These are phyloP conservation scores for Cebidichthys violaceus DNA, from an alignment of 2,113 vertebrate genomes.

Conservation along the genomic window DNA sequence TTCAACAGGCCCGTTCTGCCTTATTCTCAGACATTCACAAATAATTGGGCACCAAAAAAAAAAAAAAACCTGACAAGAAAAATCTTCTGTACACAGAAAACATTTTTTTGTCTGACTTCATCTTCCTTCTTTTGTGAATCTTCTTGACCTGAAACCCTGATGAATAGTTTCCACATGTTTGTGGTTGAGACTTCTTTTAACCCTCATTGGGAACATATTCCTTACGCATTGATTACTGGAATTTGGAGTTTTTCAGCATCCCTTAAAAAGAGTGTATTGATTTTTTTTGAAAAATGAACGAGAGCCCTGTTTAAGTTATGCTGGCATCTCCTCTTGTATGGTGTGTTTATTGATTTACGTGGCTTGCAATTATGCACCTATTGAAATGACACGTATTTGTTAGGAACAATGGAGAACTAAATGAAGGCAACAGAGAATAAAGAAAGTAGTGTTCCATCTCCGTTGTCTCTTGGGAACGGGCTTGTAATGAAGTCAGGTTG, in stretches of 20 bases:
- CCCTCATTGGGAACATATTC: slow-evolving; percentile 59
- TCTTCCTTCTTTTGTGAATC: neutral
- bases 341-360: slow-evolving; percentile 68
- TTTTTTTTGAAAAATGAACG: slow-evolving; percentile 72
- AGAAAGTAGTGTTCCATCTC: slow-evolving; percentile 13
- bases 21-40: slow-evolving; percentile 48
- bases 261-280: slow-evolving; percentile 71
- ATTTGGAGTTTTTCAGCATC: slow-evolving; percentile 65
- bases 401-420: slow-evolving; percentile 36
- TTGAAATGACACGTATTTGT: slow-evolving; percentile 67
- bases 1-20: slow-evolving; percentile 20
- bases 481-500: neutral
- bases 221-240: slow-evolving; percentile 75
- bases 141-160: neutral
- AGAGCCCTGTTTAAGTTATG: slow-evolving; percentile 49
- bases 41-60: slow-evolving; percentile 37
- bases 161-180: slow-evolving; percentile 39
- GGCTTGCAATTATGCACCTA: slow-evolving; percentile 61
- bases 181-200: slow-evolving; percentile 50
- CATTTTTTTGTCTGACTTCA: slow-evolving; percentile 20
- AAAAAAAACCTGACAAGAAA: neutral
- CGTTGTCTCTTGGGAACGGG: neutral
- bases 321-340: slow-evolving; percentile 36
- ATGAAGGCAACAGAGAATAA: slow-evolving; percentile 32
- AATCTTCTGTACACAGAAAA: slow-evolving; percentile 5